phyloP scores from a whole-genome alignment of 2,888 invertebrate species.

The Apomyelois bistriatella region DNA sequence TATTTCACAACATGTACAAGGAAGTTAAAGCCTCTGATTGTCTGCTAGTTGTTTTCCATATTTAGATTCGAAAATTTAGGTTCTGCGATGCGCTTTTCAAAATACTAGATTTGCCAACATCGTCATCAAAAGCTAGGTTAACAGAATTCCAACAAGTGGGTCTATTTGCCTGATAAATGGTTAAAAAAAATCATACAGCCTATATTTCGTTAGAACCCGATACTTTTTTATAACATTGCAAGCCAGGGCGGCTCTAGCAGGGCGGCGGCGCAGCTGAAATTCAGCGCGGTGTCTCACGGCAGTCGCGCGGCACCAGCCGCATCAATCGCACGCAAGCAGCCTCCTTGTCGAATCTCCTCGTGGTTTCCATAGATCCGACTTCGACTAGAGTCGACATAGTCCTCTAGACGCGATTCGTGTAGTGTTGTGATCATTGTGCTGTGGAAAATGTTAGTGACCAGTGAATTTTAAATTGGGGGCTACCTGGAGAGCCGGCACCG shows the following conservation, averaged over 20 bases:
- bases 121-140: too few relatives aligned
- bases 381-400: conserved; percentile 16
- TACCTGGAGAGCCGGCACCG: conserved; percentile 57
- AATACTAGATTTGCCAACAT: too few relatives aligned
- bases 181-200: too few relatives aligned
- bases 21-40: too few relatives aligned
- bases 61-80: too few relatives aligned
- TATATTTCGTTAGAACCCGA: background rate
- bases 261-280: conserved; percentile 19
- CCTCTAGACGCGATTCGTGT: conserved; percentile 35
- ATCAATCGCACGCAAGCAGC: conserved; percentile 23
- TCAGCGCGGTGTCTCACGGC: conserved; percentile 25
- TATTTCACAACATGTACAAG: too few relatives aligned
- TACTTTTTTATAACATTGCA: too few relatives aligned
- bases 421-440: conserved; percentile 28
- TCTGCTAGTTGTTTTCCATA: too few relatives aligned
- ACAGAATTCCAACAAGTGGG: too few relatives aligned
- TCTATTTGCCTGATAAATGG: too few relatives aligned
- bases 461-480: conserved; percentile 49
- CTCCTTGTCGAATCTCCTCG: conserved; percentile 11
- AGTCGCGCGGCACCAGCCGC: conserved; percentile 60
- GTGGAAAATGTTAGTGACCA: conserved; percentile 37
- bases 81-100: too few relatives aligned
- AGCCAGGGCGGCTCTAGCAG: background rate
- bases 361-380: conserved; percentile 14